phyloP scores from a whole-genome alignment of 1,140 invertebrate species.

The Drosophila willistoni region DNA sequence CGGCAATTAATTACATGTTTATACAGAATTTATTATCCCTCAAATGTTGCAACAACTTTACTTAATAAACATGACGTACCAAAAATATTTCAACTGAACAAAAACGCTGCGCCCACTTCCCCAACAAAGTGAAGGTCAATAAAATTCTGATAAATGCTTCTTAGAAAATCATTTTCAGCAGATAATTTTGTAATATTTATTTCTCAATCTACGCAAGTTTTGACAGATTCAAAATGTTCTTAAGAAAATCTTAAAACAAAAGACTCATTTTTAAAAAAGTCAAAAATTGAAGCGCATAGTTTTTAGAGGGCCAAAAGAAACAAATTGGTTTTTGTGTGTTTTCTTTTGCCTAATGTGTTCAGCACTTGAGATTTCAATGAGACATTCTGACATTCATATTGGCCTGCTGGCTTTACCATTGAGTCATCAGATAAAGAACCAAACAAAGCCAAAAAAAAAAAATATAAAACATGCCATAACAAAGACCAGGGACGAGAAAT shows the following conservation, averaged over 20 bases:
- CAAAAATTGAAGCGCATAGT: background rate
- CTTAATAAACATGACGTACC: no score
- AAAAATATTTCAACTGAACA: background rate
- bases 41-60: no score
- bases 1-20: no score
- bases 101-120: background rate
- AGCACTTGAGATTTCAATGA: constrained; percentile 8
- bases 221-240: background rate
- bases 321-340: background rate
- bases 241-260: background rate
- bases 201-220: background rate
- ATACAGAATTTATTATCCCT: no score
- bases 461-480: background rate
- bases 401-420: constrained; percentile 8
- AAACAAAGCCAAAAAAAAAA: background rate
- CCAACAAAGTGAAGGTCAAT: background rate
- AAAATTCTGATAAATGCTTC: background rate
- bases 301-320: background rate
- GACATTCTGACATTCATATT: constrained; percentile 11
- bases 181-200: background rate
- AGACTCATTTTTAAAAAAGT: background rate
- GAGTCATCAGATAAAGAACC: constrained; percentile 1
- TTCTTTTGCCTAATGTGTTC: background rate
- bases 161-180: background rate
- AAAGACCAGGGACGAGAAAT: constrained; percentile 13